Evolutionary conservation across 2,888 invertebrate genomes (phyloP).

Genomic region (Patella pellucida): DNA sequence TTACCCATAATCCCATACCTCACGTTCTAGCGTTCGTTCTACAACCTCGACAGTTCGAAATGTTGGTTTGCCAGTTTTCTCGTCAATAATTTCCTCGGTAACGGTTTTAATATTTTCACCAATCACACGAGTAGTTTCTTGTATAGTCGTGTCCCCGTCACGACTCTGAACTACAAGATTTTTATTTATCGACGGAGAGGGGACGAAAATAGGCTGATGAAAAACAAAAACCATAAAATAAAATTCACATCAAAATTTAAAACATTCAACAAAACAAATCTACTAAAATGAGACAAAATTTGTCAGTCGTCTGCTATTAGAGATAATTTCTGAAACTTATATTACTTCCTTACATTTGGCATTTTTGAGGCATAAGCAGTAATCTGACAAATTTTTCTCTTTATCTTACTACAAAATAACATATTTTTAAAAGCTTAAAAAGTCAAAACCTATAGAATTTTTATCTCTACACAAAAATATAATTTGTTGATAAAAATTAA

Average conservation of each 20-base stretch:
- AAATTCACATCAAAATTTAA: constrained; percentile 11
- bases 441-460: no score
- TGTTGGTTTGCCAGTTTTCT: constrained; percentile 52
- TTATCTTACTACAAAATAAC: no score
- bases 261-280: neutral
- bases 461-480: no score
- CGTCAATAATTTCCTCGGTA: constrained; percentile 55
- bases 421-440: no score
- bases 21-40: constrained; percentile 58
- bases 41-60: constrained; percentile 53
- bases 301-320: neutral
- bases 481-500: no score
- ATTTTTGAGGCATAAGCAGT: no score
- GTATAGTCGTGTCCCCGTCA: constrained; percentile 44
- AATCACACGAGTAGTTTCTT: constrained; percentile 49
- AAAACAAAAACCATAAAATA: constrained; percentile 30
- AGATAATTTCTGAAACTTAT: no score
- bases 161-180: constrained; percentile 45
- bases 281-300: no score
- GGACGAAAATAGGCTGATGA: constrained; percentile 28
- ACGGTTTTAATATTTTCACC: constrained; percentile 51
- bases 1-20: constrained; percentile 42
- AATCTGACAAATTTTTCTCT: no score
- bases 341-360: no score
- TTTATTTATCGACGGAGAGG: constrained; percentile 29